Base-by-base conservation (phyloP, 2,113 vertebrate species). In the Suricata suricatta region DNA sequence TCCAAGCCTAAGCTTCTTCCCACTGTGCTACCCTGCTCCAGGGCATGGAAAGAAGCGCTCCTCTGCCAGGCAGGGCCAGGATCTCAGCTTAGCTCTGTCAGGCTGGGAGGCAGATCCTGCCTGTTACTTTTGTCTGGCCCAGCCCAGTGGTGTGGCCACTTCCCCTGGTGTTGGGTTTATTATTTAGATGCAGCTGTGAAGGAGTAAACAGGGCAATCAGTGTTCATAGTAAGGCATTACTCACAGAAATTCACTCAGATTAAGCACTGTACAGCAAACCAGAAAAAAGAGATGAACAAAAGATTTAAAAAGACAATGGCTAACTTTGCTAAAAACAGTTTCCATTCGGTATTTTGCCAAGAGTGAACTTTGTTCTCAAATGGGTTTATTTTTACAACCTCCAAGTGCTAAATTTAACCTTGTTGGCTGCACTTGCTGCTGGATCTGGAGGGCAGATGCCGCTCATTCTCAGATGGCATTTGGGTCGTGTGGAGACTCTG, bases 351-450 rank as follows among this genome's bases (percentile, higher is more conserved):
- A 81, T 47, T 77, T 81, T 96, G 96, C 93, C 92, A 98, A 92
- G 87, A 79, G 85, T 96, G 89, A 80, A 87, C 89, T 93, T 94
- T 95, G 93, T 35, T 94, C 38, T 98, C 93, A 88, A 95, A 66
- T 88, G 63, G 79, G 79, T 98, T 98, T 98, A 98, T 98, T 98
- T 98, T 98, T 98, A 98, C 92, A 97, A 50, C 63, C 74, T 64
- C 47, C 84, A 93, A 93, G 88, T 50, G 84, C 98, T 98, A 96
- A 98, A 98, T 97, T 97, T 98, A 98, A 93, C 82, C 69, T 87
- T 25, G 94, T 95, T 97, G 98, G 98, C 96, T 64, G 84, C 25
- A 97, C 87, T 97, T 97, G 90, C 60, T 96, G 95, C 83, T 95
- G 96, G 96, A 97, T 96, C 5, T 0, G 74, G 95, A 94, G 97